phyloP scores from a whole-genome alignment of 2,113 vertebrate genomes.

The Piprites chloris region DNA sequence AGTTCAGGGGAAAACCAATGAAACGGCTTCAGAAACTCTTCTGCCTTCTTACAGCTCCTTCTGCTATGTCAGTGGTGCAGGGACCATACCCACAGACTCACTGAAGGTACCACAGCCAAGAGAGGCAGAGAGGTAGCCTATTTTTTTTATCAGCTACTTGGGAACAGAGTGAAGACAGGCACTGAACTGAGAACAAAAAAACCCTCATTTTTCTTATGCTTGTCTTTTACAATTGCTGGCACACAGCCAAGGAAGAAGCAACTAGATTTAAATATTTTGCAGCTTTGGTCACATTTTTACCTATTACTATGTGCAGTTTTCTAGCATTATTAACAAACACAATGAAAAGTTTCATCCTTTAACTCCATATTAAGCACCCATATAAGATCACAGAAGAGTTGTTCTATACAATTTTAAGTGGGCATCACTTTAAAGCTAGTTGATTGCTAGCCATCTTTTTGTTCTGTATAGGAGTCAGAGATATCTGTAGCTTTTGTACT shows the following conservation, averaged over 20 bases:
- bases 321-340: not conserved
- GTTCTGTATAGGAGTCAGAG: not conserved
- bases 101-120: not conserved
- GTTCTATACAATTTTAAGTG: not conserved
- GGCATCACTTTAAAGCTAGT: not conserved
- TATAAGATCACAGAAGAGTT: not conserved
- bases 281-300: not conserved
- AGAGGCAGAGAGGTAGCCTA: not conserved
- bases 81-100: not conserved
- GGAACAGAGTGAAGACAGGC: not conserved
- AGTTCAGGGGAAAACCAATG: not conserved
- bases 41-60: not conserved
- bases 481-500: not conserved
- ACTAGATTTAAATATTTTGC: not conserved
- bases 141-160: not conserved
- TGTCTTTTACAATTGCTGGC: not conserved
- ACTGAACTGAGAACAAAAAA: not conserved
- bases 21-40: not conserved
- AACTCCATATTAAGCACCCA: not conserved
- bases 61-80: not conserved
- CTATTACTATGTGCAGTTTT: not conserved
- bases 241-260: not conserved
- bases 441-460: not conserved
- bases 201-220: not conserved
- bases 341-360: not conserved